Percentiles rank a stretch among this genome's conserved stretches.
Conservation (phyloP, 2,888 invertebrate genomes). For the Hydropsyche betteni region DNA sequence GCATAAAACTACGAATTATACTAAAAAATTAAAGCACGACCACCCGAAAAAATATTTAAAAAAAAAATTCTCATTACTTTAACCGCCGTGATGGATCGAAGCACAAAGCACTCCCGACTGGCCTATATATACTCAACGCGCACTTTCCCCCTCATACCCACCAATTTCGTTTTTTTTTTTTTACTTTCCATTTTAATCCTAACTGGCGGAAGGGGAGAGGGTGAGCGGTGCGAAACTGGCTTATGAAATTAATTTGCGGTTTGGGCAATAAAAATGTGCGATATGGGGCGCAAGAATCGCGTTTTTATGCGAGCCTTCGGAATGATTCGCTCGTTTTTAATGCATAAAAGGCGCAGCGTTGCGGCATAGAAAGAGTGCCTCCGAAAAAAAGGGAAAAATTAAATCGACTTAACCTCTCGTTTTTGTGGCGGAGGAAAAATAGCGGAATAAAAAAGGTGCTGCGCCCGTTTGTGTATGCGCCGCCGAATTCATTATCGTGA, state of each 20-base stretch:
- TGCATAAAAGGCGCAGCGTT: not conserved
- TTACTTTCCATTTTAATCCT: conserved; percentile 2
- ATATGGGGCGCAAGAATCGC: conserved; percentile 23
- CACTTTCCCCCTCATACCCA: not conserved
- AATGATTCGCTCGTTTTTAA: conserved; percentile 30
- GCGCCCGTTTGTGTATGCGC: no score
- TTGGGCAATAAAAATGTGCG: conserved; percentile 22
- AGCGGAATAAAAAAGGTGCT: no score
- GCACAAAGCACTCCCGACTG: no score
- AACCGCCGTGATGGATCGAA: no score
- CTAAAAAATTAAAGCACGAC: no score
- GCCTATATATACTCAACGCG: no score
- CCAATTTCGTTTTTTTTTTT: not conserved
- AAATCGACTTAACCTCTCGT: not conserved
- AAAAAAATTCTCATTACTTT: no score
- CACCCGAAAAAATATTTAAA: no score
- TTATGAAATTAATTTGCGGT: conserved; percentile 27
- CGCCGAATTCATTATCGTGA: no score
- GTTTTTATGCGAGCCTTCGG: conserved; percentile 8
- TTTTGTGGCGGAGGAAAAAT: not conserved
- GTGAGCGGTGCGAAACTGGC: not conserved
- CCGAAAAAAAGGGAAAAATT: conserved; percentile 1
- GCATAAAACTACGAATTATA: no score
- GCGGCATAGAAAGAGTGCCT: not conserved
- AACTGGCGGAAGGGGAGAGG: conserved; percentile 4